phyloP scores from a whole-genome alignment of 2,113 vertebrate species.

The Micronisus gabar region DNA sequence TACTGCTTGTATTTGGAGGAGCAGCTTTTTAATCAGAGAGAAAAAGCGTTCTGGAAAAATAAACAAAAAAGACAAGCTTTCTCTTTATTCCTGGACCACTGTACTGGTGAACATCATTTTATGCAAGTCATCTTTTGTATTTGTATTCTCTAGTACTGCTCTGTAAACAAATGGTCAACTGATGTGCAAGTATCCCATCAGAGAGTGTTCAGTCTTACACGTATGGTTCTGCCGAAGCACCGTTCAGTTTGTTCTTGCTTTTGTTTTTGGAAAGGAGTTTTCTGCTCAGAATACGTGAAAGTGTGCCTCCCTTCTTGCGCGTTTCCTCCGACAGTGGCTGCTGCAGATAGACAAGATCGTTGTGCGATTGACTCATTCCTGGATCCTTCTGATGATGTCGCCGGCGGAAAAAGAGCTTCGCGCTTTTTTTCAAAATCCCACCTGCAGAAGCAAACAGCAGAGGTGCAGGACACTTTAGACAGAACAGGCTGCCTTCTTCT shows the following conservation, averaged over 20 bases:
- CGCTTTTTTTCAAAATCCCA: constrained; percentile 86
- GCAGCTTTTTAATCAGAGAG: not conserved
- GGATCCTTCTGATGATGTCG: constrained; percentile 92
- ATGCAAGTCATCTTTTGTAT: not conserved
- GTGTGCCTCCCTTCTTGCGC: constrained; percentile 80
- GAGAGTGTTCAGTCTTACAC: not conserved
- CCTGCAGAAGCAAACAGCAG: constrained; percentile 68
- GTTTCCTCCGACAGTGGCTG: constrained; percentile 75
- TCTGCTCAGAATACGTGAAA: constrained; percentile 83
- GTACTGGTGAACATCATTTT: not conserved
- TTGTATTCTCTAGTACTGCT: constrained; percentile 2
- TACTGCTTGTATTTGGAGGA: not conserved
- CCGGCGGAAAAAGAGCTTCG: constrained; percentile 92
- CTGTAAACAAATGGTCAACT: constrained; percentile 56
- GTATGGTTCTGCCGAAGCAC: constrained; percentile 42
- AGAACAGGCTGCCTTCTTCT: not conserved
- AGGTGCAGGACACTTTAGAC: not conserved
- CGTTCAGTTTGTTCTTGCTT: constrained; percentile 80
- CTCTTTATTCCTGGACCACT: not conserved
- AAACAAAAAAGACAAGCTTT: not conserved
- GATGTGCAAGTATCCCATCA: not conserved
- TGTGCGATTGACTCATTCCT: constrained; percentile 96
- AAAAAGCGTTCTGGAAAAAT: not conserved
- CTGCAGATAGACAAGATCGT: constrained; percentile 91
- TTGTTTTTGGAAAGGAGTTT: constrained; percentile 80